Conservation (phyloP, 2,797 vertebrate genomes). For the Oophaga sylvatica region DNA sequence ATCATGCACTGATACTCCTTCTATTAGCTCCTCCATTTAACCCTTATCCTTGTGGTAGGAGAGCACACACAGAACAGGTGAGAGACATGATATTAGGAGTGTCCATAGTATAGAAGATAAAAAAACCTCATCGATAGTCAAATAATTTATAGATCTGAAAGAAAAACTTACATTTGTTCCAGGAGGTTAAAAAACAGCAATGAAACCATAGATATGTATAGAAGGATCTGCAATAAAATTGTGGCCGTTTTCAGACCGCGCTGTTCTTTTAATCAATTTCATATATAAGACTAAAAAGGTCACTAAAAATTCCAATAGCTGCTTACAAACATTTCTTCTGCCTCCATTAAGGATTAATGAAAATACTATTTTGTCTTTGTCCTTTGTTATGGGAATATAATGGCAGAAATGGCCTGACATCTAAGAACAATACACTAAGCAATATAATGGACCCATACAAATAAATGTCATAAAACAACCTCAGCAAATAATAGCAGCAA, state of each 20-base stretch:
- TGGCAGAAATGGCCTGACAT: constrained; percentile 4
- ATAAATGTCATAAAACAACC: constrained; percentile 3
- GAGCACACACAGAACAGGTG: no score
- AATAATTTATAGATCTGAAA: no score
- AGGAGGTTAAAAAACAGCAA: no score
- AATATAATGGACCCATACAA: neutral
- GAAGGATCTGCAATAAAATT: no score
- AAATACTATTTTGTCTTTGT: neutral
- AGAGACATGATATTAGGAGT: no score
- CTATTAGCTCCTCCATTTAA: no score
- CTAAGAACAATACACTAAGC: neutral
- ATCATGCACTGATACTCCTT: no score
- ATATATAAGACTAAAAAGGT: neutral
- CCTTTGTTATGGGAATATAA: neutral
- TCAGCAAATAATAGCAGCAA: constrained; percentile 6
- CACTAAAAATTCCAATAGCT: neutral
- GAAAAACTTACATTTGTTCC: no score
- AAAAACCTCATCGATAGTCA: no score
- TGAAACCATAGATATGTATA: neutral
- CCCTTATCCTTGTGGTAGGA: no score
- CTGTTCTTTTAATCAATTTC: neutral
- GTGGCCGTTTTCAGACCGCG: neutral
- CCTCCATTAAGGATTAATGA: neutral
- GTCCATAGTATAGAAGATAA: no score
- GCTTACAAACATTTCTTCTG: neutral